Evolutionary conservation across 2,888 invertebrate genomes (phyloP), one percentile per base, ranked within the genome.

Genomic region (Coremacera marginata): DNA sequence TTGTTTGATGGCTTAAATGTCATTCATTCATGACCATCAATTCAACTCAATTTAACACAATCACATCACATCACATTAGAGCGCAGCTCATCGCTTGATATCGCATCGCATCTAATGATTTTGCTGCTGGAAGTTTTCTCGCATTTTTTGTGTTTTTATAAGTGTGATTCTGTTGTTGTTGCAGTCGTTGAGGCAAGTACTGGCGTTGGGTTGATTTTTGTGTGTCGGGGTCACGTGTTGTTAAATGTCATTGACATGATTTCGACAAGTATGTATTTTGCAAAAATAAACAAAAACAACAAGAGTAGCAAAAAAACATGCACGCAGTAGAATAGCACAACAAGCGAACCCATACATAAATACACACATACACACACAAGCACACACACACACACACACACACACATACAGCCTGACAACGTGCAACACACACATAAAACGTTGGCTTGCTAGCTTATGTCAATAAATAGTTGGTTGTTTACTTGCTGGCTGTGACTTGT

Each of bases 1-100:
- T 71, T 71, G 60, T 60, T 57, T 44, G 71, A 71, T 57, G 71
- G 71, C 44, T 57, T 55, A 37, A 71, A 71, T 60, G 60, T 22
- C 22, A 25, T 62, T 22, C 22, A 25, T 62, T 27, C 68, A 51
- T 25, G 51, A 51, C 49, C 68, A 68, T 68, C 51, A 51, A 68
- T 51, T 68, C 68, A 68, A 34, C 68, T 68, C 68, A 51, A 49
- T 68, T 68, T 49, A 49, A 68, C 51, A 51, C 16, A 68, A 68
- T 68, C 68, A 34, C 68, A 68, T 25, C 49, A 14, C 22, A 14
- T 25, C 49, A 11, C 68, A 68, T 51, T 25, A n/a, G 63, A 31
- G 63, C 27, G 5, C 27, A 31, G 16, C 27, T 31, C 63, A 31
- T 68, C 63, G 63, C 63, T 14, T 8, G 63, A 16, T 63, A 63